These are phyloP conservation scores for Spheniscus mendiculus DNA, from an alignment of 2,113 vertebrate species.

Conservation along the genomic window DNA sequence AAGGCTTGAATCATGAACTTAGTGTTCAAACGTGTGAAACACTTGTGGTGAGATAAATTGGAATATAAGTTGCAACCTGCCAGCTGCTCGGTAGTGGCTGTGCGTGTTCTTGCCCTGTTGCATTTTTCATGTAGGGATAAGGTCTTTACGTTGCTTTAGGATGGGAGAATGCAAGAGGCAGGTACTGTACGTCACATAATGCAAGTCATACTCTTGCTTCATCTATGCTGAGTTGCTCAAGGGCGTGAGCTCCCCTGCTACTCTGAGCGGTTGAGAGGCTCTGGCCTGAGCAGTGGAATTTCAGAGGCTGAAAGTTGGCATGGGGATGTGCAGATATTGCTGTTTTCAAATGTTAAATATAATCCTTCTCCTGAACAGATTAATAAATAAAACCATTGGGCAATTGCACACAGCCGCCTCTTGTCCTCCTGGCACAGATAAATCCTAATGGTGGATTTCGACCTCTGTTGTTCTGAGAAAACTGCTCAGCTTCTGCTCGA, in stretches of 20 bases:
- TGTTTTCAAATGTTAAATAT: background rate
- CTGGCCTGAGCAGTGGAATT: background rate
- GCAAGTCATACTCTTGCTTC: background rate
- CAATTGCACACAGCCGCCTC: background rate
- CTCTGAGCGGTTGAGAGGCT: background rate
- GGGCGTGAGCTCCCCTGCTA: background rate
- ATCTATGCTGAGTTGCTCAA: fast-evolving
- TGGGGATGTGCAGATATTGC: background rate
- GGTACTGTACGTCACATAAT: background rate
- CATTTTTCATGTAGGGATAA: background rate
- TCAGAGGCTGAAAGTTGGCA: background rate
- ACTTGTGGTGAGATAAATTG: background rate
- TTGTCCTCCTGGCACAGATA: background rate
- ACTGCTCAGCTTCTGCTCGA: background rate
- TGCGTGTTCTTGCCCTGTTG: background rate
- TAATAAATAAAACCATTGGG: background rate
- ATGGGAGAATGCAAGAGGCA: background rate
- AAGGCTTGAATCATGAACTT: background rate
- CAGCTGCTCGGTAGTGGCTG: background rate
- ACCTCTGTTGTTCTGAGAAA: background rate
- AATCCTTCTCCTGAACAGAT: background rate
- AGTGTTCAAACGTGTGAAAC: background rate
- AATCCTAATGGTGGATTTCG: background rate
- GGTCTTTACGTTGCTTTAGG: background rate
- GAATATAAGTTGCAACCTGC: background rate